These are phyloP conservation scores for Vollenhovia emeryi DNA, from an alignment of 1,140 invertebrate species.

Conservation along the genomic window DNA sequence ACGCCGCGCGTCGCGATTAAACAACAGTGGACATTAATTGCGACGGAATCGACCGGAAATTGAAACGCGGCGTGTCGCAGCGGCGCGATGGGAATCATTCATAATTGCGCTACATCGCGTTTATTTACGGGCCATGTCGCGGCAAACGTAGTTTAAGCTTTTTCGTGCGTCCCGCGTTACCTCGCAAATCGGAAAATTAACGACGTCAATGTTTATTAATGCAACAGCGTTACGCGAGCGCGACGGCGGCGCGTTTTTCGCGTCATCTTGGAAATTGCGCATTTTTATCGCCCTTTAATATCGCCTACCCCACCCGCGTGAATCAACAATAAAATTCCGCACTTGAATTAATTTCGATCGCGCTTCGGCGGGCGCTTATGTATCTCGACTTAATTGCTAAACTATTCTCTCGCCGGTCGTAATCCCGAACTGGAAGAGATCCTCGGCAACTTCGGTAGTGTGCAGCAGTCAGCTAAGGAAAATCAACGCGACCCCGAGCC, in stretches of 20 bases:
- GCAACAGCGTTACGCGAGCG: neutral
- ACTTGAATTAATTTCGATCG: neutral
- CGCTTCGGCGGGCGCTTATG: too few species aligned
- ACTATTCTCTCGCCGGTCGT: too few species aligned
- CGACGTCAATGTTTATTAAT: constrained; percentile 44
- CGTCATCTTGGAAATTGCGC: neutral
- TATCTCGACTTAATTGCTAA: neutral
- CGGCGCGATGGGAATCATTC: constrained; percentile 48
- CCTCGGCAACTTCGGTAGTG: neutral
- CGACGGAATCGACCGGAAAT: constrained; percentile 48
- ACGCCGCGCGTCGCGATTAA: constrained; percentile 39
- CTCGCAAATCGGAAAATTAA: constrained; percentile 24
- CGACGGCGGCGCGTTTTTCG: neutral
- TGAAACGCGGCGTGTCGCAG: constrained; percentile 32
- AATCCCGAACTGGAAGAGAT: neutral
- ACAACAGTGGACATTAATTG: constrained; percentile 50
- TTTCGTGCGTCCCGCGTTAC: constrained; percentile 12
- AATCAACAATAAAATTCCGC: neutral
- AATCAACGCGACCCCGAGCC: neutral
- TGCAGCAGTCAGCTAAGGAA: neutral
- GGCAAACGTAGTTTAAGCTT: neutral
- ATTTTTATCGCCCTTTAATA: constrained; percentile 14
- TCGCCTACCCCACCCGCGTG: neutral
- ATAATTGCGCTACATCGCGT: constrained; percentile 37
- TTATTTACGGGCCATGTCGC: constrained; percentile 34